A percentile compares a stretch with the other conserved stretches of the same genome.
phyloP scores from a whole-genome alignment of 2,113 vertebrate species.

The Castor canadensis region DNA sequence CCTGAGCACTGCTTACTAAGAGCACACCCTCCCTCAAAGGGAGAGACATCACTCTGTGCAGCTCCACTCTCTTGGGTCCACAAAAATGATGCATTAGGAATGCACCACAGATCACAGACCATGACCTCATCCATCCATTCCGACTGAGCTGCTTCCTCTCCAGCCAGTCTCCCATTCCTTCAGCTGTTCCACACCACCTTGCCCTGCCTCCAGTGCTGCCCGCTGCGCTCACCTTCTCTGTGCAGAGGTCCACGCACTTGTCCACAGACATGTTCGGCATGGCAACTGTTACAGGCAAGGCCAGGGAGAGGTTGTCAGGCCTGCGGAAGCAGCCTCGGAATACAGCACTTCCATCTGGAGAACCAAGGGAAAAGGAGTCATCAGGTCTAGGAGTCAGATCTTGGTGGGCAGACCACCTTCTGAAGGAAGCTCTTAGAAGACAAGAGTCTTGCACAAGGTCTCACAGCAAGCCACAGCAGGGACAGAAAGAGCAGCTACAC shows the following conservation, averaged over 20 bases:
- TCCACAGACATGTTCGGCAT: constrained; percentile 95
- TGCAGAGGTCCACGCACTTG: constrained; percentile 96
- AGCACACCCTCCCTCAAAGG: neutral
- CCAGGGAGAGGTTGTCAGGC: constrained; percentile 92
- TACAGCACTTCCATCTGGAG: constrained; percentile 94
- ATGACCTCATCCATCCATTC: neutral
- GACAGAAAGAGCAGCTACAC: neutral
- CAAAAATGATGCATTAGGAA: accelerated
- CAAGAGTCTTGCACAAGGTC: neutral
- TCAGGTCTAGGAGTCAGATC: neutral
- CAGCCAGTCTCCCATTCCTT: neutral
- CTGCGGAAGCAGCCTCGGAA: constrained; percentile 95
- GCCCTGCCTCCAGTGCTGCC: accelerated
- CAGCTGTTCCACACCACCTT: accelerated
- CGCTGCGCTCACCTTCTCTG: constrained; percentile 87
- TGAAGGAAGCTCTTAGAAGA: neutral
- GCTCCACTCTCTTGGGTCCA: neutral
- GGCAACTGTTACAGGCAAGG: constrained; percentile 87
- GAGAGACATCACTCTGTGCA: neutral
- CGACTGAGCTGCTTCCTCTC: accelerated
- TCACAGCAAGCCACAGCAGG: neutral
- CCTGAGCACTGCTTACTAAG: neutral
- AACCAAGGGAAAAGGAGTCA: neutral
- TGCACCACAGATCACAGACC: accelerated
- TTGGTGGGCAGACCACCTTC: neutral